Percentiles rank a stretch among this genome's conserved stretches.
Evolutionary conservation across 2,888 invertebrate genomes (phyloP).

Genomic region (Campaea margaritaria): DNA sequence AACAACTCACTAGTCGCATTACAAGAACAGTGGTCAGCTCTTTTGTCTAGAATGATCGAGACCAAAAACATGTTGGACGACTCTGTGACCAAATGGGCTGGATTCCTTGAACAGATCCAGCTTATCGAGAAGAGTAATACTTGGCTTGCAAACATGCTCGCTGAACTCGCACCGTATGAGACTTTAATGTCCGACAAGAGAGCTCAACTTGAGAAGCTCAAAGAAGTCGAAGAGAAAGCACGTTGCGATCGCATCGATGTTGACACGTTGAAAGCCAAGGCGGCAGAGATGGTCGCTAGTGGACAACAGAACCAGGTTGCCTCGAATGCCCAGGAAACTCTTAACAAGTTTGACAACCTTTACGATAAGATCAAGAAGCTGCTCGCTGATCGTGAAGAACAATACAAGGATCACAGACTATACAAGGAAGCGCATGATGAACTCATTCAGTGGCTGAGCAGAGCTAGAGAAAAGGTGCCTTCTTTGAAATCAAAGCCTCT

Average conservation of each 20-base stretch:
- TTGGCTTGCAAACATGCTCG: conserved; percentile 90
- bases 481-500: conserved; percentile 93
- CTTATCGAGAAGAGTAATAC: conserved; percentile 92
- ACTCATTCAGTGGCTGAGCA: conserved; percentile 93
- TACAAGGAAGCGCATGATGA: conserved; percentile 97
- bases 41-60: conserved; percentile 95
- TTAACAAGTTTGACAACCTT: conserved; percentile 92
- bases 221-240: conserved; percentile 94
- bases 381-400: conserved; percentile 91
- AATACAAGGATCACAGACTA: conserved; percentile 93
- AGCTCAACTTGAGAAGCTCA: conserved; percentile 93
- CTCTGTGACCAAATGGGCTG: conserved; percentile 96
- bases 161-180: conserved; percentile 90
- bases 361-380: conserved; percentile 91
- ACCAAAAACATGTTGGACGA: conserved; percentile 95
- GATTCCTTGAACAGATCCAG: conserved; percentile 94
- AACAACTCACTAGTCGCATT: conserved; percentile 92
- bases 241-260: conserved; percentile 96
- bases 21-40: conserved; percentile 95
- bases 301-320: conserved; percentile 94
- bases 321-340: conserved; percentile 92
- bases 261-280: conserved; percentile 93
- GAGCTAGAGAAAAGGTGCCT: conserved; percentile 95
- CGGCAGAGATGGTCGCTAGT: conserved; percentile 93
- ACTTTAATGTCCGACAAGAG: conserved; percentile 94